Evolutionary conservation across 2,888 invertebrate genomes (phyloP).

Genomic region (Altica lythri): DNA sequence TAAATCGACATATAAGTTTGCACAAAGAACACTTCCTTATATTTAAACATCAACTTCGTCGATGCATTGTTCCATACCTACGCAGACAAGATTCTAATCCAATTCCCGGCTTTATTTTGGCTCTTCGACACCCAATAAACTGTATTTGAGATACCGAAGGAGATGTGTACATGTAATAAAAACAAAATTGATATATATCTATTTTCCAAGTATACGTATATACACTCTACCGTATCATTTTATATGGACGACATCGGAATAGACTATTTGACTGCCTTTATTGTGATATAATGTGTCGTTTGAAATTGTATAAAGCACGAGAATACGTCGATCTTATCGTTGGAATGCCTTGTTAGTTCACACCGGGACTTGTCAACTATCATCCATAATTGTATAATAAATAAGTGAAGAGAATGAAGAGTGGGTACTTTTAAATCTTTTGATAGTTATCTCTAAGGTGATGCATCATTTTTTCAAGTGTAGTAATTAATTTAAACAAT

Average conservation of each 20-base stretch:
- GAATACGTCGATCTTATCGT: constrained; percentile 12
- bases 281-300: constrained; percentile 16
- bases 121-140: background rate
- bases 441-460: too few relatives aligned
- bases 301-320: constrained; percentile 9
- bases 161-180: constrained; percentile 6
- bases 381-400: constrained; percentile 19
- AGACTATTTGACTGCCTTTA: constrained; percentile 9
- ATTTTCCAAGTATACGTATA: constrained; percentile 3
- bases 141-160: background rate
- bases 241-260: background rate
- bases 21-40: too few relatives aligned
- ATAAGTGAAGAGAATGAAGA: constrained; percentile 9
- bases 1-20: too few relatives aligned
- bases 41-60: too few relatives aligned
- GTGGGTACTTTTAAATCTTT: too few relatives aligned
- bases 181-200: constrained; percentile 9
- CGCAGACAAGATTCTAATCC: background rate
- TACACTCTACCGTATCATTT: constrained; percentile 5
- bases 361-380: constrained; percentile 17
- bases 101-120: background rate
- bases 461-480: too few relatives aligned
- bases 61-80: too few relatives aligned
- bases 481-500: too few relatives aligned
- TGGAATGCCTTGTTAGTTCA: constrained; percentile 15